Percentiles rank a stretch among this genome's conserved stretches.
Evolutionary conservation across 2,888 invertebrate genomes (phyloP).

Genomic region (Drosophila dives): DNA sequence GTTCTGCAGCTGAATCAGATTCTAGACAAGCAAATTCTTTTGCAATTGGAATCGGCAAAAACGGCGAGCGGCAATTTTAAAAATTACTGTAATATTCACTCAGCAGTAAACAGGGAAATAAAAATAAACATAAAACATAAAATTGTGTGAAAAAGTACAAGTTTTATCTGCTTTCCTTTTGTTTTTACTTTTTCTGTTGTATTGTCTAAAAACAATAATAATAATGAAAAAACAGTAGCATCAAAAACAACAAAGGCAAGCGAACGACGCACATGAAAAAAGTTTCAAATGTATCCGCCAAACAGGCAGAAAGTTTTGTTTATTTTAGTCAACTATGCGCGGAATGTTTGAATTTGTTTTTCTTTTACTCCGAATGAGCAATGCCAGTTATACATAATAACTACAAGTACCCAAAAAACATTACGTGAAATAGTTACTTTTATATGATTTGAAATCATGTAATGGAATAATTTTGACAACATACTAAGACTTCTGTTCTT

Average conservation of each 20-base stretch:
- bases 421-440: slow-evolving; percentile 21
- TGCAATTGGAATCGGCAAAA: slow-evolving; percentile 44
- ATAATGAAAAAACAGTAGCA: slow-evolving; percentile 39
- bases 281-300: slow-evolving; percentile 58
- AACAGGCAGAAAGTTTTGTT: slow-evolving; percentile 55
- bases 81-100: slow-evolving; percentile 57
- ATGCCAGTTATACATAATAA: slow-evolving; percentile 32
- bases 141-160: slow-evolving; percentile 14
- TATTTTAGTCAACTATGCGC: slow-evolving; percentile 56
- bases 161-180: slow-evolving; percentile 1
- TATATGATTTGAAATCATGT: slow-evolving; percentile 30
- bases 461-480: not conserved
- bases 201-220: slow-evolving; percentile 35
- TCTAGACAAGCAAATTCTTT: slow-evolving; percentile 37
- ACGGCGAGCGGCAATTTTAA: slow-evolving; percentile 32
- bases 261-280: slow-evolving; percentile 47
- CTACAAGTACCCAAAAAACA: slow-evolving; percentile 10
- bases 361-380: slow-evolving; percentile 9
- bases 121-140: slow-evolving; percentile 30
- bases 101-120: slow-evolving; percentile 39
- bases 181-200: slow-evolving; percentile 7
- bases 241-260: slow-evolving; percentile 13
- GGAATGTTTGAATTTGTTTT: slow-evolving; percentile 41
- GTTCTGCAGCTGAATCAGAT: slow-evolving; percentile 22
- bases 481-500: not conserved